Percentiles rank a stretch among this genome's conserved stretches.
phyloP scores from a whole-genome alignment of 2,888 invertebrate species.

The Digitonthophagus gazella region DNA sequence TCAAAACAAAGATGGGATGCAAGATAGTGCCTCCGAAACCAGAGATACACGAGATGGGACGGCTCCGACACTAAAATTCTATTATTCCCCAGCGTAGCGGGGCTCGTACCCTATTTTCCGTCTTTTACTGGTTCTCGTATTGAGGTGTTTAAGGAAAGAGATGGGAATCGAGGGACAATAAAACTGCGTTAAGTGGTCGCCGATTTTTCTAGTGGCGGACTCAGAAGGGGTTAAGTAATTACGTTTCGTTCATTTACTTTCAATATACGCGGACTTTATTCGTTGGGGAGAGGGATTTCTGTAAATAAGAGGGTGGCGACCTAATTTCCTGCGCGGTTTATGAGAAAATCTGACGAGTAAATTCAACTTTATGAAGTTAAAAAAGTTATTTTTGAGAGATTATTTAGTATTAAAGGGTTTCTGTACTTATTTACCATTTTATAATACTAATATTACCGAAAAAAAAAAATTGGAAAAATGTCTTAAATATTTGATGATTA shows the following conservation, averaged over 20 bases:
- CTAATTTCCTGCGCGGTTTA: too few species aligned
- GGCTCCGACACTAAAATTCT: neutral
- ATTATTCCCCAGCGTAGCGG: neutral
- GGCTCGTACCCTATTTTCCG: conserved; percentile 19
- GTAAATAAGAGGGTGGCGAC: neutral
- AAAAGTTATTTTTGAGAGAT: too few species aligned
- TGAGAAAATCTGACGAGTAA: too few species aligned
- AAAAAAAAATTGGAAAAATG: too few species aligned
- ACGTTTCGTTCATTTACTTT: conserved; percentile 14
- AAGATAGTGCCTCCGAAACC: conserved; percentile 37
- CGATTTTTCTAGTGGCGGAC: conserved; percentile 3
- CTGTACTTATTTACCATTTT: too few species aligned
- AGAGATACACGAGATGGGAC: conserved; percentile 16
- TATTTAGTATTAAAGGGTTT: too few species aligned
- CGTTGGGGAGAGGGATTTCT: neutral
- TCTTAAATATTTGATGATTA: too few species aligned
- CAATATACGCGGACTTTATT: conserved; percentile 8
- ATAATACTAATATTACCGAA: too few species aligned
- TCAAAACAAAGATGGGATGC: conserved; percentile 37
- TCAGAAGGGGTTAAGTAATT: conserved; percentile 17
- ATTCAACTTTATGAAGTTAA: too few species aligned
- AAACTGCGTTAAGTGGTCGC: conserved; percentile 11
- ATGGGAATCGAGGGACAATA: conserved; percentile 17
- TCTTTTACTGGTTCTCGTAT: conserved; percentile 19
- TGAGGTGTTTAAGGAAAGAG: conserved; percentile 18